Base-by-base conservation (phyloP, 2,888 invertebrate genomes). In the Cephus pygmeus region DNA sequence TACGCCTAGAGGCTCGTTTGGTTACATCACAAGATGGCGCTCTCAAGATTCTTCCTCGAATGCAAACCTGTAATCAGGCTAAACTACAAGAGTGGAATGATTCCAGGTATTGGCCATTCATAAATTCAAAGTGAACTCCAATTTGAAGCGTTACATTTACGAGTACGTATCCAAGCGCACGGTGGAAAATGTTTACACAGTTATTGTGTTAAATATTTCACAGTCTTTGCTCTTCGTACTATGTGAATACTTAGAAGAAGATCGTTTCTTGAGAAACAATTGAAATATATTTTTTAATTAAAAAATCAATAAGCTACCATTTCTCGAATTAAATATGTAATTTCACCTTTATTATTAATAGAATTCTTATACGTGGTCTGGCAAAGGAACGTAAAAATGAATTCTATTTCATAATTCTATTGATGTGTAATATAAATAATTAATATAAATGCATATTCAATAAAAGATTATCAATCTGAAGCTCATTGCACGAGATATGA, bases 51-150 rank as follows among this genome's bases (percentile, higher is more conserved):
- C 71, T 71, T 34, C 71, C 33, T 34, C 75, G 79, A 81, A 78
- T 75, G 79, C 81, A 81, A 88, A 87, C 88, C 86, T 88, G 85
- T 87, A 90, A 90, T 90, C 87, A 89, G 76, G 82, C 81, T 85
- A 87, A 88, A 87, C 87, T 84, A 87, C 83, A 84, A 83, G 85
- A 83, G 82, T 80, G 87, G 87, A 90, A 89, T 89, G 90, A 90
- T 90, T 89, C 88, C 88, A 86, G 87, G 86, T 88, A 88, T 88
- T 85, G 86, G 80, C 69, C 83, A 86, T 83, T 86, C 89, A 87
- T 88, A 89, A 89, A 89, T 89, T 80, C 82, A 79, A 23, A 75
- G 78, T 79, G 79, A 75, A 77, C 79, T 83, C 80, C 79, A 83
- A 84, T 84, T 86, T 86, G 84, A 77, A 81, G 82, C 81, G 83